These are phyloP conservation scores for Chlamydotis undulata DNA, from an alignment of 2,113 vertebrate genomes.

Conservation along the genomic window DNA sequence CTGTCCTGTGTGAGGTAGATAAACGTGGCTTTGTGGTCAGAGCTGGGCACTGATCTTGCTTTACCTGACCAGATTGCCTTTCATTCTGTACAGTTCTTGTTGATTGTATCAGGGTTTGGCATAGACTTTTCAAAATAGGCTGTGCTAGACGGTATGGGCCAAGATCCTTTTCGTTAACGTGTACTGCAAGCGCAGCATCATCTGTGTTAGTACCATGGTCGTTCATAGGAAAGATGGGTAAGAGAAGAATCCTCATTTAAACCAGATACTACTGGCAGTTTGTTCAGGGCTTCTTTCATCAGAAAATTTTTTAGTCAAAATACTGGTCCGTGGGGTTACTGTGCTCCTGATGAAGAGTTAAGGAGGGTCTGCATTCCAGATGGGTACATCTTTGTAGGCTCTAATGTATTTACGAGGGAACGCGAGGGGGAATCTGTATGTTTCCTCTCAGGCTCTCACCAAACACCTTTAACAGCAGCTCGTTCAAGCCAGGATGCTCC, in stretches of 20 bases:
- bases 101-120: background rate
- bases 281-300: background rate
- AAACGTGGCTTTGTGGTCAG: background rate
- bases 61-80: background rate
- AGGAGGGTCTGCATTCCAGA: background rate
- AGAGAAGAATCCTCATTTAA: background rate
- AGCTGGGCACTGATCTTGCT: background rate
- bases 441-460: background rate
- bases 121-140: background rate
- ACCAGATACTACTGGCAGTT: background rate
- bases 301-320: background rate
- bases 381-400: background rate
- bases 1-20: background rate
- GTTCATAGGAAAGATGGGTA: background rate
- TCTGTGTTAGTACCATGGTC: accelerated
- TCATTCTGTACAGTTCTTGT: background rate
- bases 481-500: background rate
- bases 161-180: background rate
- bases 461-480: background rate
- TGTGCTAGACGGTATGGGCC: too few relatives aligned
- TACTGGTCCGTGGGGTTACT: background rate
- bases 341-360: background rate
- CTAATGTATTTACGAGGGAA: accelerated
- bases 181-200: background rate
- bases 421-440: accelerated